Conservation (phyloP, 2,113 vertebrate species). For the Barbus barbus region DNA sequence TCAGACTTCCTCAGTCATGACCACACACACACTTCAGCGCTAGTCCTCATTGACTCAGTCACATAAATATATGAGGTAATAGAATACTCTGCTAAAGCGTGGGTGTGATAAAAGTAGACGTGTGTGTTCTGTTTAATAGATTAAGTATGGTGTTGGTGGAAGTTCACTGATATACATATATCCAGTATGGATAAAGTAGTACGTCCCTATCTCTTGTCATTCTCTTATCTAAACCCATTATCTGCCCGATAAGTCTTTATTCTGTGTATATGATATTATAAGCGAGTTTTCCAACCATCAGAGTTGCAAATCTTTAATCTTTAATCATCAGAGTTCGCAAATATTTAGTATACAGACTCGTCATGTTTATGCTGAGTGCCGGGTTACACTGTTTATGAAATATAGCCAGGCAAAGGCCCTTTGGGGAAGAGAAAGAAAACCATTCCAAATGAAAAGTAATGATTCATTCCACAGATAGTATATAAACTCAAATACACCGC, state of each 20-base stretch:
- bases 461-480: conserved; percentile 76
- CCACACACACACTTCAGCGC: conserved; percentile 58
- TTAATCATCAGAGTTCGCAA: no score
- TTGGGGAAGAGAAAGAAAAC: conserved; percentile 72
- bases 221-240: conserved; percentile 64
- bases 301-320: no score
- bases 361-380: conserved; percentile 79
- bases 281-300: conserved; percentile 72
- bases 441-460: conserved; percentile 75
- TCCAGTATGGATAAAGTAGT: background rate
- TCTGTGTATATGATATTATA: conserved; percentile 73
- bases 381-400: conserved; percentile 78
- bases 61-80: conserved; percentile 72
- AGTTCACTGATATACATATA: conserved; percentile 15
- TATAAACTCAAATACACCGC: conserved; percentile 72
- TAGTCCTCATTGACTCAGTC: conserved; percentile 62
- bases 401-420: conserved; percentile 74
- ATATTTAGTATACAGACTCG: conserved; percentile 78
- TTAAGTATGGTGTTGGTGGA: conserved; percentile 10
- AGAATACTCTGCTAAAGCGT: conserved; percentile 62
- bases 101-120: conserved; percentile 63
- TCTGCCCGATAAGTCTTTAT: conserved; percentile 62
- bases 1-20: conserved; percentile 62
- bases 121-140: conserved; percentile 21
- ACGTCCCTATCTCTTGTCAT: conserved; percentile 46